Evolutionary conservation across 1,140 invertebrate genomes (phyloP).

Genomic region (Scaptomyza hsui): DNA sequence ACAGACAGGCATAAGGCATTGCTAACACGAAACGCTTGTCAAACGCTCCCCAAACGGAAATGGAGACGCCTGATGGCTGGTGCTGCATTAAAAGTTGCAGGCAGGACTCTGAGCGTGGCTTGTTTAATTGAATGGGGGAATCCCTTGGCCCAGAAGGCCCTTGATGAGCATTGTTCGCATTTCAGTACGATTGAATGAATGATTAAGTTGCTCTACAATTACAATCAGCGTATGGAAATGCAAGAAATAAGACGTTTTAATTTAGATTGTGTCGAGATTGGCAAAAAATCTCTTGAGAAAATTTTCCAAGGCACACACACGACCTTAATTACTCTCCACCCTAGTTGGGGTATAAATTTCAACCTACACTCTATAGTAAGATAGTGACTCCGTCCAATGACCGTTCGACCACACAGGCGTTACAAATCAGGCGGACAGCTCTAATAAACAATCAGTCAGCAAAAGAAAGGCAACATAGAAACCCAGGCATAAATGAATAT

Average conservation of each 20-base stretch:
- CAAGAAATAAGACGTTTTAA: background rate
- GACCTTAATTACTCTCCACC: background rate
- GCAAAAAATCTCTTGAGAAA: slow-evolving; percentile 11
- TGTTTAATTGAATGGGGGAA: slow-evolving; percentile 61
- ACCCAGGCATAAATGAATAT: slow-evolving; percentile 58
- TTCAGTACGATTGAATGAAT: slow-evolving; percentile 56
- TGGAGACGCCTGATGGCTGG: slow-evolving; percentile 7
- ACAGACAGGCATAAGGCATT: slow-evolving; percentile 55
- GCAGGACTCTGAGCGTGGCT: slow-evolving; percentile 46
- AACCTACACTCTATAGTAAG: no score
- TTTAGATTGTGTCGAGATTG: slow-evolving; percentile 24
- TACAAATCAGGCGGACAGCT: slow-evolving; percentile 47
- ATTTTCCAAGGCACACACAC: no score
- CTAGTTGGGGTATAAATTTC: background rate
- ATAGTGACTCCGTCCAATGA: background rate
- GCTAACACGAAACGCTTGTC: slow-evolving; percentile 65
- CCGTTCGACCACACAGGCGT: slow-evolving; percentile 20
- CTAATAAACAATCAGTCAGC: slow-evolving; percentile 75
- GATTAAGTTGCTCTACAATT: slow-evolving; percentile 54
- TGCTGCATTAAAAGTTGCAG: slow-evolving; percentile 55
- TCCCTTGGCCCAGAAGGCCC: background rate
- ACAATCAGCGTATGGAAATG: slow-evolving; percentile 13
- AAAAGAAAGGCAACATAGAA: slow-evolving; percentile 13
- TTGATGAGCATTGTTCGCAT: slow-evolving; percentile 30
- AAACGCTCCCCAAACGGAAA: slow-evolving; percentile 50